A percentile compares a stretch with the other conserved stretches of the same genome.
Conservation (phyloP, 2,888 invertebrate species). For the Actias luna region DNA sequence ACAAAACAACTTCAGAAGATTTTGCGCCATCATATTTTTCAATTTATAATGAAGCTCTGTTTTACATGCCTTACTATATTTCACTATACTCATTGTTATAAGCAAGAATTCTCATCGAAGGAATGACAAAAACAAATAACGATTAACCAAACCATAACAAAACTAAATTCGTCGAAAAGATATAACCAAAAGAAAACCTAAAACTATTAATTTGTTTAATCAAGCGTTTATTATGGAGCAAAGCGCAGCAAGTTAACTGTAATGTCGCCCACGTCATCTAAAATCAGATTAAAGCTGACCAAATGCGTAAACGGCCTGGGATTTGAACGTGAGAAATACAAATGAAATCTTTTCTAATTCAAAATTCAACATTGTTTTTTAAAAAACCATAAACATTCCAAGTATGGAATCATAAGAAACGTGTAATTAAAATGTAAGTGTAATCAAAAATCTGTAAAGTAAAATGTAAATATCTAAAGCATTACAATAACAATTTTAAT, state of each 20-base stretch:
- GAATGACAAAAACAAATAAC: neutral
- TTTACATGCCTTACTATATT: neutral
- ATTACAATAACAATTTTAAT: neutral
- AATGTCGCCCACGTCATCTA: conserved; percentile 24
- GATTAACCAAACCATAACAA: neutral
- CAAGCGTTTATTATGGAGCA: conserved; percentile 9
- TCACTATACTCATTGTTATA: no score
- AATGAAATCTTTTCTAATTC: conserved; percentile 19
- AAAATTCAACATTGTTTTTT: neutral
- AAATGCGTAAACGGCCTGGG: conserved; percentile 21
- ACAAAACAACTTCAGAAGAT: no score
- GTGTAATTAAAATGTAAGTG: neutral
- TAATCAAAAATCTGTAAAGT: no score
- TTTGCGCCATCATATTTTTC: neutral
- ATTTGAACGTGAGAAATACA: conserved; percentile 29
- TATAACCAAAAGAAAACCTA: neutral
- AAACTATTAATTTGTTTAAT: conserved; percentile 17
- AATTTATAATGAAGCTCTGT: neutral
- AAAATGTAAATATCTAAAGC: neutral
- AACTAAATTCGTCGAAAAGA: neutral
- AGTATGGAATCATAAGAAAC: neutral
- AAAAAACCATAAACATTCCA: neutral
- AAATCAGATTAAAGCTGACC: conserved; percentile 27
- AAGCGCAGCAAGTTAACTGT: conserved; percentile 18
- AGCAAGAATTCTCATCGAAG: neutral